These are phyloP conservation scores for Puffinus mauretanicus DNA, from an alignment of 2,113 vertebrate genomes.

Conservation along the genomic window DNA sequence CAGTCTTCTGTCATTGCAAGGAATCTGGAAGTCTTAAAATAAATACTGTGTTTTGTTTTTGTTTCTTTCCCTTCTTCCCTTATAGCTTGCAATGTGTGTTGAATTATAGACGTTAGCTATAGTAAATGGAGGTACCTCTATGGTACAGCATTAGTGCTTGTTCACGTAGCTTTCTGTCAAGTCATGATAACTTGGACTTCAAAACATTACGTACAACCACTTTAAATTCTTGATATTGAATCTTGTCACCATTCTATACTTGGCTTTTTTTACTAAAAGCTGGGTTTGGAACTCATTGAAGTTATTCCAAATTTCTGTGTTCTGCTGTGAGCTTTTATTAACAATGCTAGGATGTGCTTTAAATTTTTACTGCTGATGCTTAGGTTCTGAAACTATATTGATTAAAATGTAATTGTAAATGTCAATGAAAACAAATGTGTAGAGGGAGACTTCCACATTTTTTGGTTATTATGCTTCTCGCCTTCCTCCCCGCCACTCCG, in stretches of 20 bases:
- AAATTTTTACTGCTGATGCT: background rate
- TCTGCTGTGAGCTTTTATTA: background rate
- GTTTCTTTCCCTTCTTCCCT: fast-evolving
- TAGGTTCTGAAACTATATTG: background rate
- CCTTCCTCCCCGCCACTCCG: background rate
- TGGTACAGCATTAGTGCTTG: background rate
- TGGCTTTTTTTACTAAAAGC: background rate
- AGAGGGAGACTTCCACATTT: background rate
- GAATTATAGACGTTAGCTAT: background rate
- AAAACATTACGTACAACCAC: background rate
- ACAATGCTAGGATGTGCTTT: background rate
- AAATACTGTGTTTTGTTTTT: background rate
- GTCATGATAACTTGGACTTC: background rate
- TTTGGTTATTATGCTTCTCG: background rate
- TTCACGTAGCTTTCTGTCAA: background rate
- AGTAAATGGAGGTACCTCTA: background rate
- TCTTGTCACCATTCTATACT: background rate
- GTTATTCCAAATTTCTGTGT: background rate
- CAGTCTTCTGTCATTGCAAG: background rate
- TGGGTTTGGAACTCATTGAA: background rate
- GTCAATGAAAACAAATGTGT: background rate
- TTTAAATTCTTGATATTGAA: background rate
- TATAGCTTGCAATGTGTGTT: background rate
- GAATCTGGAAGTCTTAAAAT: background rate
- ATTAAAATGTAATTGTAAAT: background rate